Conservation (phyloP, 2,113 vertebrate genomes). For the Anguilla rostrata region DNA sequence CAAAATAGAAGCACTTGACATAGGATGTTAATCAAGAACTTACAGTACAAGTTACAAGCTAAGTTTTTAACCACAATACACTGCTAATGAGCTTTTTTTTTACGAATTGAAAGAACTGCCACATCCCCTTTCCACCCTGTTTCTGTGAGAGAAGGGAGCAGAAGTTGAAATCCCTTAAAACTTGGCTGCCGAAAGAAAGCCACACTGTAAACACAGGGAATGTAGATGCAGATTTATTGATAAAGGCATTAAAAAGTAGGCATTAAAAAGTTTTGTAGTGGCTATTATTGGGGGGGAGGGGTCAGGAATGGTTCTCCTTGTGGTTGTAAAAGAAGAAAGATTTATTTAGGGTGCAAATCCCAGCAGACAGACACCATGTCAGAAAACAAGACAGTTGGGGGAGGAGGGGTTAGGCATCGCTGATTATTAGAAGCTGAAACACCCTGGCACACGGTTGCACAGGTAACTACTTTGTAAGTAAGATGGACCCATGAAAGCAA, state of each 20-base stretch:
- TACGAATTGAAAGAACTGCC: background rate
- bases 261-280: no score
- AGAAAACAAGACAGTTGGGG: background rate
- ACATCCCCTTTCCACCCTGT: background rate
- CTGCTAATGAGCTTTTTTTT: no score
- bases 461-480: background rate
- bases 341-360: background rate
- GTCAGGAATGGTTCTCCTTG: background rate
- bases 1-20: no score
- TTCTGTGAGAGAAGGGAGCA: background rate
- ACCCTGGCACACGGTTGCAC: background rate
- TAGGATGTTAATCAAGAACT: no score
- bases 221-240: no score
- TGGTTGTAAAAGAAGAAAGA: background rate
- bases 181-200: no score
- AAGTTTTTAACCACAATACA: no score
- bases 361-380: background rate
- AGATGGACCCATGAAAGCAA: conserved; percentile 4
- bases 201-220: background rate
- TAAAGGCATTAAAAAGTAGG: no score
- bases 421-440: conserved; percentile 5
- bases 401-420: background rate
- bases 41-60: no score
- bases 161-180: background rate
- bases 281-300: background rate